These are phyloP conservation scores for Natrix natrix DNA, from an alignment of 2,797 vertebrate genomes.

Conservation along the genomic window DNA sequence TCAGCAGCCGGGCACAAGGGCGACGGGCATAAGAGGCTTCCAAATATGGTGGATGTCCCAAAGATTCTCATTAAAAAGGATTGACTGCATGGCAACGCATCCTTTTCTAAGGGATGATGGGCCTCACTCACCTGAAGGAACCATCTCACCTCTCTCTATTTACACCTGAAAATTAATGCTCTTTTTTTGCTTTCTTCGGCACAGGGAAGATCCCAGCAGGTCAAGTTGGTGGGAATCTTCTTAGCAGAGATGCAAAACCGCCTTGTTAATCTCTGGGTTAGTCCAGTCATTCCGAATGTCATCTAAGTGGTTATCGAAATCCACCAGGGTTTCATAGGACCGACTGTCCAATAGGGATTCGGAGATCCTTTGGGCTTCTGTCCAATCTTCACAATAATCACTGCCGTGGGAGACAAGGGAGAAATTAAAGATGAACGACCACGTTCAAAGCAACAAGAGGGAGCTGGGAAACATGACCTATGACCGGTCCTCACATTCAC, in stretches of 20 bases:
- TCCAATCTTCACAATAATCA: conserved; percentile 94
- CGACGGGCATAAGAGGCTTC: conserved; percentile 26
- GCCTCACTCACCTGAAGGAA: conserved; percentile 43
- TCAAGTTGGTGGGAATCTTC: conserved; percentile 30
- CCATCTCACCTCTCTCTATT: conserved; percentile 44
- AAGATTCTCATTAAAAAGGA: conserved; percentile 33
- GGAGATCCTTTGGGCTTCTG: conserved; percentile 90
- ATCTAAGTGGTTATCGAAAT: conserved; percentile 98
- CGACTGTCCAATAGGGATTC: conserved; percentile 87
- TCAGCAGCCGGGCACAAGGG: conserved; percentile 15
- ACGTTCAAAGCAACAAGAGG: neutral
- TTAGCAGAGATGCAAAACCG: conserved; percentile 93
- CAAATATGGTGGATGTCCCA: neutral
- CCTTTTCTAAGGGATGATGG: conserved; percentile 11
- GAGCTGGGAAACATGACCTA: neutral
- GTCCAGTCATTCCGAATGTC: conserved; percentile 98
- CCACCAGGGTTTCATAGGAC: conserved; percentile 90
- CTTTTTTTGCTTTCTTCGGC: conserved; percentile 49
- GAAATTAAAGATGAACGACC: conserved; percentile 15
- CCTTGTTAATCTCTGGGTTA: conserved; percentile 97
- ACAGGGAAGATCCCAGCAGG: conserved; percentile 28
- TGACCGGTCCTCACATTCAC: neutral
- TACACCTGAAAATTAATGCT: conserved; percentile 61
- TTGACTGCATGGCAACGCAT: neutral
- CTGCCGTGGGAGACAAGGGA: conserved; percentile 68